A percentile compares a stretch with the other conserved stretches of the same genome.
phyloP scores from a whole-genome alignment of 2,797 vertebrate species.

The Tragelaphus eurycerus region DNA sequence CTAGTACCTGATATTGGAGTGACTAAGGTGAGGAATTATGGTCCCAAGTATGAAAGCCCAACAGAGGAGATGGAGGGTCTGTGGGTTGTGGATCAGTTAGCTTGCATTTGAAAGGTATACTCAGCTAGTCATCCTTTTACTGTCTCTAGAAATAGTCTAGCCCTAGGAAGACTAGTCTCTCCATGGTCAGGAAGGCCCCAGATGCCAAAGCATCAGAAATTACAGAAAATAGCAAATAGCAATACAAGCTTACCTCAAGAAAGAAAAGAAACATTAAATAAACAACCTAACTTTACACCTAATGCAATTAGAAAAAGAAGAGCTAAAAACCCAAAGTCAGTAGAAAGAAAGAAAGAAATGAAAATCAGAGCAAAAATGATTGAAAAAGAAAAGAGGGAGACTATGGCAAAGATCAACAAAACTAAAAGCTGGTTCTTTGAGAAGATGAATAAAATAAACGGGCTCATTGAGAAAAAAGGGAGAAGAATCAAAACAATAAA shows the following conservation, averaged over 20 bases:
- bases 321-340: background rate
- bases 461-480: background rate
- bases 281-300: background rate
- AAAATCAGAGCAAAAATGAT: background rate
- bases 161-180: background rate
- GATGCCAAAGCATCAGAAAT: background rate
- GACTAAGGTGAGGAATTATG: background rate
- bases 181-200: background rate
- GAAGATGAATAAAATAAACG: background rate
- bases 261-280: background rate
- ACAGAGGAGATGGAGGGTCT: background rate
- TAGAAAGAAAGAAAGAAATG: background rate
- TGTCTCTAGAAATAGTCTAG: background rate
- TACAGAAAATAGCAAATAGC: background rate
- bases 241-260: background rate
- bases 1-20: background rate
- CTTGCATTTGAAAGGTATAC: background rate
- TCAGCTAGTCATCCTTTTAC: background rate
- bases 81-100: background rate
- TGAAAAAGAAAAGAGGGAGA: background rate
- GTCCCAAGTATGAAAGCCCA: background rate
- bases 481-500: background rate
- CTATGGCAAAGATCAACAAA: background rate
- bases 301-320: background rate
- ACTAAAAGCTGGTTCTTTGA: background rate